Evolutionary conservation across 2,888 invertebrate genomes (phyloP), one percentile per base, ranked within the genome.

Genomic region (Osmoderma eremita): DNA sequence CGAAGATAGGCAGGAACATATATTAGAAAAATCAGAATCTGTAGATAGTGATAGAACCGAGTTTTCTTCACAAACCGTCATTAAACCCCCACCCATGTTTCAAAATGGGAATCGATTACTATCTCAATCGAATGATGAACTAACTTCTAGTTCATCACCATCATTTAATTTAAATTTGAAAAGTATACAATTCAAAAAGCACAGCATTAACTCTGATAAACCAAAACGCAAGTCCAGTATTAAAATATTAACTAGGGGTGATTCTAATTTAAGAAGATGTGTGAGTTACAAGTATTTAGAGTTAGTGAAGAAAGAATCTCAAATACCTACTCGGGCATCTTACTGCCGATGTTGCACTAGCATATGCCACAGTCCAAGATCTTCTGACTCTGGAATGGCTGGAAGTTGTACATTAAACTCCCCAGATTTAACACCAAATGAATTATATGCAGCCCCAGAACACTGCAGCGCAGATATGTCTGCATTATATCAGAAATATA

Each of bases 361-460:
- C 12, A 20, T 39, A 38, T 66, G 65, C 45, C 65, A 71, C 41
- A 91, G 91, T 80, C 90, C 90, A 0, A 84, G 91, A 70, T 91
- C 91, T 5, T 93, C 94, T 13, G 92, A 92, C 79, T 94, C 93
- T 0, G 94, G 94, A 20, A 91, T 94, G 83, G 94, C 92, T 0
- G 94, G 93, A 22, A 93, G 92, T 81, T 92, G 90, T 77, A 89
- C 89, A 65, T 84, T 91, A 68, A 87, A 91, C 3, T 90, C 91
- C 0, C 91, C 91, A 0, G 91, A 91, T 80, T 84, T 88, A n/a
- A 75, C 77, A 50, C 64, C 71, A 1, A 75, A 76, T 67, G 78
- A 78, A 61, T 64, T 72, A 8, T 63, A 69, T 39, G 67, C 74
- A 6, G 70, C 70, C 2, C 76, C 74, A 63, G 75, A 76, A 66